Evolutionary conservation across 1,140 invertebrate species (phyloP).

Genomic region (Propsilocerus akamusi): DNA sequence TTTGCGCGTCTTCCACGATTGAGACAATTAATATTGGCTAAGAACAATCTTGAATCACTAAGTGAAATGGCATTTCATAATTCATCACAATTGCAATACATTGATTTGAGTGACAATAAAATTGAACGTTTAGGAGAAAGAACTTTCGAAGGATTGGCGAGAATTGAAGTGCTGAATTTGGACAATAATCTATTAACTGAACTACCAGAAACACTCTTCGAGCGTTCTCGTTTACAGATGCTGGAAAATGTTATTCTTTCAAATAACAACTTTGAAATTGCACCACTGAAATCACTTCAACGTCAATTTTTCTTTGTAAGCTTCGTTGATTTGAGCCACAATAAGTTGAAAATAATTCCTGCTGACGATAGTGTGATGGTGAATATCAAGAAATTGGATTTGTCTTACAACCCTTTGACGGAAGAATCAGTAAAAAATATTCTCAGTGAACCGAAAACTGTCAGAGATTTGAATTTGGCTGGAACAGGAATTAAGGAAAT

Average conservation of each 20-base stretch:
- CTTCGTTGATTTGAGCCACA: conserved; percentile 58
- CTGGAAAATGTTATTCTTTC: conserved; percentile 66
- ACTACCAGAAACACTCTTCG: conserved; percentile 70
- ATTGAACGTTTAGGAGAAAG: conserved; percentile 57
- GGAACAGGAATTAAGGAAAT: conserved; percentile 50
- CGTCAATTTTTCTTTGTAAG: conserved; percentile 66
- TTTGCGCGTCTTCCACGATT: conserved; percentile 62
- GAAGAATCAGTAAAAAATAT: conserved; percentile 52
- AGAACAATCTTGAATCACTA: conserved; percentile 60
- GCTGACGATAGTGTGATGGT: conserved; percentile 68
- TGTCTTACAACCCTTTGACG: conserved; percentile 69
- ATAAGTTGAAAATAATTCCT: conserved; percentile 57
- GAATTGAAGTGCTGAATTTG: conserved; percentile 55
- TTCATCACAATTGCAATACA: conserved; percentile 63
- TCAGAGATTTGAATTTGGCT: conserved; percentile 61
- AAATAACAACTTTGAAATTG: conserved; percentile 53
- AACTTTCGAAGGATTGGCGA: conserved; percentile 61
- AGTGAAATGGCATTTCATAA: conserved; percentile 79
- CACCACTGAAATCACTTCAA: conserved; percentile 59
- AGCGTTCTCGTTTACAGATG: conserved; percentile 52
- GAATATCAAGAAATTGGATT: conserved; percentile 69
- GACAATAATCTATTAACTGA: conserved; percentile 50
- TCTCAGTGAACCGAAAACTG: conserved; percentile 73
- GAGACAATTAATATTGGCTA: conserved; percentile 41
- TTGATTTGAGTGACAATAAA: conserved; percentile 58